Evolutionary conservation across 2,113 vertebrate genomes (phyloP).

Genomic region (Hemiscyllium ocellatum): DNA sequence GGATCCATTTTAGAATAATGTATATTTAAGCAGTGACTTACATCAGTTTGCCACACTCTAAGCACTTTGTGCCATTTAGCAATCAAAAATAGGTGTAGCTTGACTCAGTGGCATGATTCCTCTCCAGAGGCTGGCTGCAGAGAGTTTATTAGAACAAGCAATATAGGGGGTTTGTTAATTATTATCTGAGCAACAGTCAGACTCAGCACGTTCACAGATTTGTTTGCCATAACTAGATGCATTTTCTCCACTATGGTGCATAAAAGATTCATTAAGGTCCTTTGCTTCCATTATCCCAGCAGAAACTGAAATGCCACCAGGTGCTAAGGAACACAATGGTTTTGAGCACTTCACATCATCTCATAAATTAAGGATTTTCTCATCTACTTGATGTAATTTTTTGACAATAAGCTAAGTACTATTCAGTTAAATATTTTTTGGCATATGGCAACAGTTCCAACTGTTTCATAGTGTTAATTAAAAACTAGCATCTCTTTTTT

Average conservation of each 20-base stretch:
- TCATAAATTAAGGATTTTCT: constrained; percentile 18
- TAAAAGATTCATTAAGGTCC: constrained; percentile 28
- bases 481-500: not conserved
- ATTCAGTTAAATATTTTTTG: not conserved
- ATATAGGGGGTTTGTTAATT: constrained; percentile 32
- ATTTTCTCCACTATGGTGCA: constrained; percentile 18
- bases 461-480: not conserved
- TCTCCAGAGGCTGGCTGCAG: not conserved
- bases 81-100: not conserved
- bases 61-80: not conserved
- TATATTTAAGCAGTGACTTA: not conserved
- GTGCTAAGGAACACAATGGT: not conserved
- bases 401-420: not conserved
- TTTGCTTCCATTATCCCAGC: constrained; percentile 20
- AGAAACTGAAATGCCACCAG: constrained; percentile 16
- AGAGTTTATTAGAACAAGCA: not conserved
- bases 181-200: constrained; percentile 25
- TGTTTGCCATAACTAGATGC: constrained; percentile 21
- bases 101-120: not conserved
- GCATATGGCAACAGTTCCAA: not conserved
- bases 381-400: not conserved
- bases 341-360: not conserved
- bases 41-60: not conserved
- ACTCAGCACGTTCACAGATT: constrained; percentile 5
- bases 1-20: not conserved